A percentile compares a stretch with the other conserved stretches of the same genome.
Evolutionary conservation across 2,888 invertebrate genomes (phyloP).

Genomic region (Eupithecia exiguata): DNA sequence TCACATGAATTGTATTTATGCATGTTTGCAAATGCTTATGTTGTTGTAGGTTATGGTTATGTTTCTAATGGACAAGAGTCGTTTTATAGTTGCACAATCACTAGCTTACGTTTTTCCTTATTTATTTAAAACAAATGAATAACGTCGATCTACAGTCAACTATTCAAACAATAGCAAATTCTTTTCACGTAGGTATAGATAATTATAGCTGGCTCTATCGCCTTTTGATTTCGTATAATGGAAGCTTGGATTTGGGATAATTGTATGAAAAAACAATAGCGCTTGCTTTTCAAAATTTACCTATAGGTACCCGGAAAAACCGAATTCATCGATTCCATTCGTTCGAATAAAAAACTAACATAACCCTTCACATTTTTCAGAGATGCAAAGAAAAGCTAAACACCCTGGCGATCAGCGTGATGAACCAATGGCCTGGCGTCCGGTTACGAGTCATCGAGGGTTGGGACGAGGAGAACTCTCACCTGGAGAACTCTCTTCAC

Average conservation of each 20-base stretch:
- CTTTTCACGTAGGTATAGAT: neutral
- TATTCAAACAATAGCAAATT: neutral
- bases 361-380: conserved; percentile 84
- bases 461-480: conserved; percentile 95
- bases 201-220: too few species aligned
- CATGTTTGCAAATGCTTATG: conserved; percentile 19
- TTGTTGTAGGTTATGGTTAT: conserved; percentile 10
- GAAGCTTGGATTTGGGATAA: too few species aligned
- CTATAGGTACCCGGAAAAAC: neutral
- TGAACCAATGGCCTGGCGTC: conserved; percentile 99
- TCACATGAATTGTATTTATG: conserved; percentile 23
- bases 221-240: too few species aligned
- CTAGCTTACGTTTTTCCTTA: neutral
- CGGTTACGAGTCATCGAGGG: conserved; percentile 96
- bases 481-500: conserved; percentile 93
- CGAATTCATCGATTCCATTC: too few species aligned
- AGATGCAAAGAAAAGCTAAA: conserved; percentile 97
- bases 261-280: too few species aligned
- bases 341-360: neutral
- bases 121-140: neutral
- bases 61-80: conserved; percentile 3
- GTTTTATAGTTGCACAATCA: neutral
- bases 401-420: conserved; percentile 96
- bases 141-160: neutral
- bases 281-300: too few species aligned